Evolutionary conservation across 2,888 invertebrate species (phyloP).

Genomic region (Drosophila niveifrons): DNA sequence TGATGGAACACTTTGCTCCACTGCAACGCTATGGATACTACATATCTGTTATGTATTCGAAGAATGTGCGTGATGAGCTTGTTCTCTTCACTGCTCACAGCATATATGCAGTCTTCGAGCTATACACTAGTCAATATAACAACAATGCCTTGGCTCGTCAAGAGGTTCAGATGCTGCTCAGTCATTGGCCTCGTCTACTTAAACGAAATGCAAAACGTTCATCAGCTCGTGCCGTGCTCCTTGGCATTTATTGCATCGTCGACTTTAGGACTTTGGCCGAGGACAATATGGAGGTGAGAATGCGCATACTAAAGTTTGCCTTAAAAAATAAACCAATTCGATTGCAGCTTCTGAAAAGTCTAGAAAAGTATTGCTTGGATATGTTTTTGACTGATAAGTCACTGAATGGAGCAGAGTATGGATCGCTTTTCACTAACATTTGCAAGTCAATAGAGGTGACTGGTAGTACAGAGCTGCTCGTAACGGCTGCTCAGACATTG

Average conservation of each 20-base stretch:
- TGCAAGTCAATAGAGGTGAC: conserved; percentile 51
- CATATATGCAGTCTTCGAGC: conserved; percentile 44
- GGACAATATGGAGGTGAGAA: conserved; percentile 24
- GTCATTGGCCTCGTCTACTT: conserved; percentile 53
- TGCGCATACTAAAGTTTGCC: neutral
- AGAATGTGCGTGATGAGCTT: conserved; percentile 42
- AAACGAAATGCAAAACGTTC: neutral
- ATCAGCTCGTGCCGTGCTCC: conserved; percentile 48
- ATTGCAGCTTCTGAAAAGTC: conserved; percentile 45
- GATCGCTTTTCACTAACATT: conserved; percentile 46
- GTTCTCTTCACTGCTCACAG: conserved; percentile 52
- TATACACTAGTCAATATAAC: conserved; percentile 36
- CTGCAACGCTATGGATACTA: conserved; percentile 47
- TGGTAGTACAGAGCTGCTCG: conserved; percentile 38
- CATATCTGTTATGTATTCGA: conserved; percentile 24
- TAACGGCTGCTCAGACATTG: conserved; percentile 25
- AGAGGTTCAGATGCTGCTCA: conserved; percentile 45
- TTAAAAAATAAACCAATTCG: neutral
- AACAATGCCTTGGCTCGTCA: conserved; percentile 6
- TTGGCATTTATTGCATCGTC: conserved; percentile 45
- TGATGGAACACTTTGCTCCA: conserved; percentile 35
- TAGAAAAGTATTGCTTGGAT: conserved; percentile 46
- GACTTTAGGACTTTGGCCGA: conserved; percentile 40
- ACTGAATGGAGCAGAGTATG: conserved; percentile 41
- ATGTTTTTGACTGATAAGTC: conserved; percentile 54